Evolutionary conservation across 1,140 invertebrate genomes (phyloP), one percentile per base, ranked within the genome.

Genomic region (Batillaria attramentaria): DNA sequence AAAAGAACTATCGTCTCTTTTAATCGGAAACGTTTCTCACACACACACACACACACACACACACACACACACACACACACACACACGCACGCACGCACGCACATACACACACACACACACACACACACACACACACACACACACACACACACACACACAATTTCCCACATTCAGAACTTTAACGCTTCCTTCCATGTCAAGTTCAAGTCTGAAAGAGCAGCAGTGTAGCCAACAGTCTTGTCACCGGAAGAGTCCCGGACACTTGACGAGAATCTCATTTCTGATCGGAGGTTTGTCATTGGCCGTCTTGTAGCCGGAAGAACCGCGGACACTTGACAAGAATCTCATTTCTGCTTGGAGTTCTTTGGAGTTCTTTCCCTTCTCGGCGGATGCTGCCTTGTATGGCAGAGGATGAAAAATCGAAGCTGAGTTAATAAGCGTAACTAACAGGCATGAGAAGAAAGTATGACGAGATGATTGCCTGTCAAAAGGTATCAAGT

Each of bases 401-500:
- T 65, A 28, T 6, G 37, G 65, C 37, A 35, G 31, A 33, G 37
- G 18, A 18, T 28, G 20, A 39, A 68, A 68, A 68, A 68, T 68
- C 31, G 65, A 68, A 35, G 28, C 31, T 35, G 65, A 39, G 31
- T 37, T 35, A 68, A 39, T 42, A 70, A 70, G 41, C 37, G 41
- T 20, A 70, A 69, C 2, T 35, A 69, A 69, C 33, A 31, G 66
- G 42, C 39, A 13, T 39, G 37, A 39, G 68, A 39, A 42, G 68
- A 70, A 70, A 70, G 41, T 70, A 70, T 41, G 68, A 70, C 28
- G 37, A 70, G 68, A 70, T 70, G 42, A 70, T 70, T 70, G 68
- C 31, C 41, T 70, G 68, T 70, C 68, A 70, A 70, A 70, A 70
- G 41, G 68, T 28, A 70, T 42, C 39, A 28, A 28, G 39, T 3